phyloP scores from a whole-genome alignment of 2,888 invertebrate genomes.

The Orchestes rusci region DNA sequence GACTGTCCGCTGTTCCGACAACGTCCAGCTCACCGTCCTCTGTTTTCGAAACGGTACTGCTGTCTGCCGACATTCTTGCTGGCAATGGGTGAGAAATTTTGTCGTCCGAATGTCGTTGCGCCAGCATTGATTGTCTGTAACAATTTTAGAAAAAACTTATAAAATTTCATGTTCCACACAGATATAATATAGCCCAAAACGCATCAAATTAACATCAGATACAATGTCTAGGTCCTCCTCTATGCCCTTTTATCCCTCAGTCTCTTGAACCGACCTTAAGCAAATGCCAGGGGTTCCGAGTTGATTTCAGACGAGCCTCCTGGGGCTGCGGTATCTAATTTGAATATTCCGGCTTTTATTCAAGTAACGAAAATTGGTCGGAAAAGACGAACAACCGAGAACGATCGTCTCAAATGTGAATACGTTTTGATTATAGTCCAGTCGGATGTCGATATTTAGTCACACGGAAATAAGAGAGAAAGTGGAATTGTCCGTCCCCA shows the following conservation, averaged over 20 bases:
- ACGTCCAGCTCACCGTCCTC: constrained; percentile 87
- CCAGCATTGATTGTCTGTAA: constrained; percentile 69
- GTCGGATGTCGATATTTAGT: no score
- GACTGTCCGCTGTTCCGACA: constrained; percentile 80
- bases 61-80: constrained; percentile 45
- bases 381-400: no score
- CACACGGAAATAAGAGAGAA: no score
- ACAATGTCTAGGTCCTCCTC: no score
- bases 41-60: constrained; percentile 53
- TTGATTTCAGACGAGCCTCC: constrained; percentile 39
- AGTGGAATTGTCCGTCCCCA: no score
- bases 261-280: constrained; percentile 35
- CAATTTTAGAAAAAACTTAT: constrained; percentile 31
- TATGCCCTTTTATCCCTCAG: constrained; percentile 16
- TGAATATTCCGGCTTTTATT: constrained; percentile 12
- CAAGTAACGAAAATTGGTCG: no score
- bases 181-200: not conserved
- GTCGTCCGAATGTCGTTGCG: constrained; percentile 50
- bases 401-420: no score
- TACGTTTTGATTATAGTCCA: no score
- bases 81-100: constrained; percentile 47
- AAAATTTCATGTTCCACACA: constrained; percentile 11
- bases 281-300: constrained; percentile 42
- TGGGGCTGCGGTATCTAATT: constrained; percentile 18
- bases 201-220: not conserved